Conservation (phyloP, 92 coral and sea anemone genomes). For the Actinostola sp. region DNA sequence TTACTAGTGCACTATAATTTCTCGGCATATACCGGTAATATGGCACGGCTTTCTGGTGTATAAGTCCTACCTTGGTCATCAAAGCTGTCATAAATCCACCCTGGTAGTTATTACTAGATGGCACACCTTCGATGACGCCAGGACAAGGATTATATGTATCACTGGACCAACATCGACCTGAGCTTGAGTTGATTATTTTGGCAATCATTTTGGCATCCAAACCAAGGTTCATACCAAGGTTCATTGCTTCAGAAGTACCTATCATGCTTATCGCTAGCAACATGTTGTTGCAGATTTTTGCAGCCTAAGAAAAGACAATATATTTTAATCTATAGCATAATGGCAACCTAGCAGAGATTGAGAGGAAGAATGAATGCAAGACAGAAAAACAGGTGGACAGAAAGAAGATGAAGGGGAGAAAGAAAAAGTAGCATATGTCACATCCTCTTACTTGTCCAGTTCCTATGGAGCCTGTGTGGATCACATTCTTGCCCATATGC, state of each 20-base stretch:
- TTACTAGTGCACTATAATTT: no score
- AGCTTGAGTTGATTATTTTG: conserved; percentile 83
- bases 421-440: no score
- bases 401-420: no score
- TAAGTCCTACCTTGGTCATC: conserved; percentile 84
- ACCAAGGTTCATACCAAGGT: conserved; percentile 91
- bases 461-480: conserved; percentile 86
- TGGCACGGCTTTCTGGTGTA: neutral
- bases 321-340: neutral
- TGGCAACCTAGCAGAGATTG: no score
- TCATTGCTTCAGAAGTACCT: conserved; percentile 94
- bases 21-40: no score
- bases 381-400: no score
- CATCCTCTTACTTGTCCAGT: conserved; percentile 85
- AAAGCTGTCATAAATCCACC: conserved; percentile 95
- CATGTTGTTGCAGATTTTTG: conserved; percentile 95
- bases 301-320: conserved; percentile 61
- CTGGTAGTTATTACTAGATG: conserved; percentile 93
- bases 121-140: conserved; percentile 90
- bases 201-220: conserved; percentile 94
- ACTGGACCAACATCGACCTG: conserved; percentile 99
- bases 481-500: conserved; percentile 91
- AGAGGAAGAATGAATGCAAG: neutral
- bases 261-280: conserved; percentile 94
- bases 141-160: conserved; percentile 97